Conservation (phyloP, 1,140 invertebrate species). For the Philopotamus ludificatus region DNA sequence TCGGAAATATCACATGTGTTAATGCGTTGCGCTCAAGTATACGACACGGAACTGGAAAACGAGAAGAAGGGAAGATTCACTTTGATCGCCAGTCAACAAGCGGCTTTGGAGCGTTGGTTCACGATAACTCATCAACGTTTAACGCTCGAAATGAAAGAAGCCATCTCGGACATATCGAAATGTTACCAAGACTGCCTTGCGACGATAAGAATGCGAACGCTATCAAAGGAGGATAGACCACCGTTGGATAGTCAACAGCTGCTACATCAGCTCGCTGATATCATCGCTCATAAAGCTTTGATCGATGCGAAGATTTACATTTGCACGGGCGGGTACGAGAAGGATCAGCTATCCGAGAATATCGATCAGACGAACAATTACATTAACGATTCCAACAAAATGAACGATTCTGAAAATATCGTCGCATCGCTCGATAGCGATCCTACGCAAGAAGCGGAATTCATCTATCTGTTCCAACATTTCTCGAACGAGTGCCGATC, state of each 20-base stretch:
- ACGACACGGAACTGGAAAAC: conserved; percentile 57
- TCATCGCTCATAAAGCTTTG: conserved; percentile 73
- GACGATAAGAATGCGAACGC: conserved; percentile 46
- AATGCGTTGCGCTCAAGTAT: conserved; percentile 63
- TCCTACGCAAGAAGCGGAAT: conserved; percentile 58
- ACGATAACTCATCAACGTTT: conserved; percentile 68
- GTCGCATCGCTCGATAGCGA: conserved; percentile 53
- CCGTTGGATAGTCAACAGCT: conserved; percentile 56
- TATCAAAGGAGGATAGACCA: conserved; percentile 50
- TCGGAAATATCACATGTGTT: conserved; percentile 72
- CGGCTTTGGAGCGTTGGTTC: conserved; percentile 67
- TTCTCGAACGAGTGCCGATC: conserved; percentile 59
- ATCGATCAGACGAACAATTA: conserved; percentile 27
- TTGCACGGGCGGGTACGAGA: conserved; percentile 36
- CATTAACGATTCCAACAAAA: conserved; percentile 32
- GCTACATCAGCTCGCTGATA: conserved; percentile 70
- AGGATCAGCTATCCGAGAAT: conserved; percentile 28
- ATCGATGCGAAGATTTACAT: conserved; percentile 60
- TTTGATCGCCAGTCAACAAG: conserved; percentile 61
- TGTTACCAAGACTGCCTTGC: conserved; percentile 63
- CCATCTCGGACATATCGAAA: conserved; percentile 63
- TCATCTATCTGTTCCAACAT: conserved; percentile 62
- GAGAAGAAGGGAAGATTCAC: conserved; percentile 55
- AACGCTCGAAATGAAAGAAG: conserved; percentile 66
- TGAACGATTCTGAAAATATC: conserved; percentile 45